Conservation (phyloP, 2,113 vertebrate genomes). For the Coptodon rendalli region DNA sequence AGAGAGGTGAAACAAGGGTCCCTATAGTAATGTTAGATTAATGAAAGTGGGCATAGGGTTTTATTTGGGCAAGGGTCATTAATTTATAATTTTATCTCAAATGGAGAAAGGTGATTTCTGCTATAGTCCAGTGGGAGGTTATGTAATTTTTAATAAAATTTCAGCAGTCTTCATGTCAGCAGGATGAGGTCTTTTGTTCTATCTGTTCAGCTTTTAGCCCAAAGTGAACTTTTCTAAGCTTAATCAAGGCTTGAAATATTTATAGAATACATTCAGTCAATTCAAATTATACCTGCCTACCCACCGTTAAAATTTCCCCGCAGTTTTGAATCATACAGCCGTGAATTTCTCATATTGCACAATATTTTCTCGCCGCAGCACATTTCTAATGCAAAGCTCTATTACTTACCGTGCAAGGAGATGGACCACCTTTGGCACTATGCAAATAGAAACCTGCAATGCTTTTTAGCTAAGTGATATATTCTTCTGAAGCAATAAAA, state of each 20-base stretch:
- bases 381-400: constrained; percentile 34
- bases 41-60: constrained; percentile 3
- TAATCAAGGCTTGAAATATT: constrained; percentile 51
- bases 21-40: neutral
- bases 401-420: neutral
- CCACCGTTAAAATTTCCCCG: constrained; percentile 5
- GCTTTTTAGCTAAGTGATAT: constrained; percentile 11
- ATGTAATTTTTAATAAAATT: constrained; percentile 38
- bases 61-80: constrained; percentile 18
- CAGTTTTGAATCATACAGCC: constrained; percentile 18
- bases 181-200: constrained; percentile 2
- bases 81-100: constrained; percentile 44
- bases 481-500: constrained; percentile 19
- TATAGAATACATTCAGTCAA: constrained; percentile 20
- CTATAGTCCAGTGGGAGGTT: constrained; percentile 19
- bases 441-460: constrained; percentile 24
- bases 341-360: constrained; percentile 32
- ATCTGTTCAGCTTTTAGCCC: neutral
- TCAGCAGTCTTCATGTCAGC: constrained; percentile 18
- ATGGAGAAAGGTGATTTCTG: constrained; percentile 12
- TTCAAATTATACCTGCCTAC: constrained; percentile 22
- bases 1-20: neutral
- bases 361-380: constrained; percentile 3
- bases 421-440: constrained; percentile 21
- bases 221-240: constrained; percentile 10